Base-by-base conservation (phyloP, 53 echinoderm and acorn worm genomes). In the Apostichopus leukothele region DNA sequence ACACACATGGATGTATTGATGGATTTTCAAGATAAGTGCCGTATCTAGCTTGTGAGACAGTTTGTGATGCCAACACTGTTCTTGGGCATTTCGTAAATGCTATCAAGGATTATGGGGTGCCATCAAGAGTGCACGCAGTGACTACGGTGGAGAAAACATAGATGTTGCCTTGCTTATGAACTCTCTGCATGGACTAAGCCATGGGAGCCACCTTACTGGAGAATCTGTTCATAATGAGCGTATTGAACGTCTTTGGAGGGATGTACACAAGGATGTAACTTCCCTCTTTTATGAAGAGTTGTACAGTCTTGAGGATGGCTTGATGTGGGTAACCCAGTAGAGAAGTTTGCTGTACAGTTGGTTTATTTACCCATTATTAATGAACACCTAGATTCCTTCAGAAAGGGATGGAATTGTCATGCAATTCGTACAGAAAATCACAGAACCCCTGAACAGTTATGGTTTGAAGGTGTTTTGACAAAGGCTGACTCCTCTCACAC, bases 171-270 rank as follows among this genome's bases (percentile, higher is more conserved):
- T 73, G 7, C 78, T 52, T 60, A 94, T 91, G 92, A 83, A 92
- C 60, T 90, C 8, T 57, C 53, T 91, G 13, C 79, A 91, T 10
- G 93, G 91, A 52, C 76, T 75, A 55, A 87, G 52, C 3, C 84
- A 89, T 57, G 91, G 90, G 7, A 89, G 83, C 19, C 91, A 91
- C 74, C 86, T 91, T 16, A 87, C 91, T 19, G 91, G 93, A n/a
- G 55, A 77, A 19, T 91, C 90, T 90, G 93, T 93, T 5, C 93
- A 91, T 77, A 93, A 93, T 50, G 20, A 53, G 7, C 60, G 91
- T n/a, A 91, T 91, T 4, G 93, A 93, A 61, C 87, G 93, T 14
- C 78, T 93, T n/a, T 91, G 93, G 91, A 81, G 91, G 5, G 93
- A 93, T 76, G 39, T 93, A 8, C 20, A 59, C 61, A 14, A 81